Evolutionary conservation across 2,888 invertebrate genomes (phyloP).

Genomic region (Tipula lateralis): DNA sequence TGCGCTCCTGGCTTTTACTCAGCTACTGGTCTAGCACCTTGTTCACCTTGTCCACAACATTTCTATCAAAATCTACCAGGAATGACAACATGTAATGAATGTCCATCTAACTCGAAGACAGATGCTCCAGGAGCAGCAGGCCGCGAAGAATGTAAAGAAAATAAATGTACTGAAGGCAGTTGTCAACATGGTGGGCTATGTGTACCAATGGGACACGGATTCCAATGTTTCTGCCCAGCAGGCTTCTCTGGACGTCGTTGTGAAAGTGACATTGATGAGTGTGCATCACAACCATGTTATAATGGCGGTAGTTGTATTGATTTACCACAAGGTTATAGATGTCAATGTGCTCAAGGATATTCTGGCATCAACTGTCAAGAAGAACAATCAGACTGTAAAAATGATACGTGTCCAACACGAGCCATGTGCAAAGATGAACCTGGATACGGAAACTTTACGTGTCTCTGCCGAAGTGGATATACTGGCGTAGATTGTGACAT

Average conservation of each 20-base stretch:
- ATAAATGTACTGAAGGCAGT: constrained; percentile 80
- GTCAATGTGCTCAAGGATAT: constrained; percentile 81
- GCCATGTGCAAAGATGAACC: constrained; percentile 97
- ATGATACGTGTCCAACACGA: constrained; percentile 88
- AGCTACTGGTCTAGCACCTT: constrained; percentile 87
- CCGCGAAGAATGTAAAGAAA: constrained; percentile 79
- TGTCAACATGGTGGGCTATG: constrained; percentile 91
- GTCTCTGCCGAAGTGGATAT: constrained; percentile 90
- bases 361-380: constrained; percentile 93
- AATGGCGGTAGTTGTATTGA: constrained; percentile 91
- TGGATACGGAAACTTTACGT: constrained; percentile 82
- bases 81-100: constrained; percentile 81
- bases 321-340: constrained; percentile 85
- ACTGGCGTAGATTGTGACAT: constrained; percentile 89
- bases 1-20: constrained; percentile 89
- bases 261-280: constrained; percentile 93
- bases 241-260: constrained; percentile 91
- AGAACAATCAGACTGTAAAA: constrained; percentile 81
- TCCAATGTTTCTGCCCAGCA: constrained; percentile 90
- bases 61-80: constrained; percentile 86
- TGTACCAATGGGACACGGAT: constrained; percentile 80
- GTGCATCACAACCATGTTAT: constrained; percentile 88
- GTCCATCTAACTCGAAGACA: constrained; percentile 86
- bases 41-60: constrained; percentile 86
- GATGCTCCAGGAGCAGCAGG: constrained; percentile 72